phyloP scores from a whole-genome alignment of 1,140 invertebrate species.

The Pachypeltis micranthus region DNA sequence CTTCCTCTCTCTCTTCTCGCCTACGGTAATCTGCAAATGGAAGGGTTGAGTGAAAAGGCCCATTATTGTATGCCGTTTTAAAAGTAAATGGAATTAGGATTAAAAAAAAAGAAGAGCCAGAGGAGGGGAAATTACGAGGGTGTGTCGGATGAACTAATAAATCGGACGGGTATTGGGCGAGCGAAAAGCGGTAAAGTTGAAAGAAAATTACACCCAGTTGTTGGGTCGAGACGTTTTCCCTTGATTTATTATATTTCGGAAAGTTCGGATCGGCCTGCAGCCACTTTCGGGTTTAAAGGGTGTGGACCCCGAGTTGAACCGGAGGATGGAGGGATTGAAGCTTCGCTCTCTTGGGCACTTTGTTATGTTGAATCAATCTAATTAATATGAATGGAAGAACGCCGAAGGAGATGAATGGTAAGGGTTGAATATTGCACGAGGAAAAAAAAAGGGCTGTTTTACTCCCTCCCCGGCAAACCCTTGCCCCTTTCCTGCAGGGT shows the following conservation, averaged over 20 bases:
- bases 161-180: background rate
- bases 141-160: background rate
- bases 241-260: slow-evolving; percentile 8
- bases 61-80: background rate
- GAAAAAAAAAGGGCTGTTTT: no score
- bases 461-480: no score
- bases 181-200: background rate
- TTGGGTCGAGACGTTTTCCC: background rate
- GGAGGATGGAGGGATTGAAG: no score
- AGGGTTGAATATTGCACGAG: no score
- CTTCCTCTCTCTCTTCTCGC: background rate
- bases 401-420: background rate
- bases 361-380: slow-evolving; percentile 10
- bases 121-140: background rate
- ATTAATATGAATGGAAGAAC: slow-evolving; percentile 7
- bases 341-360: no score
- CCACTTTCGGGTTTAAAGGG: background rate
- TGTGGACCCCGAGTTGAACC: background rate
- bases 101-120: no score
- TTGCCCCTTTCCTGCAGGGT: no score
- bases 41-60: background rate
- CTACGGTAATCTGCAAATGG: background rate
- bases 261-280: background rate
- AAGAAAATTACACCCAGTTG: background rate
- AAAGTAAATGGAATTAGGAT: background rate